A percentile compares a stretch with the other conserved stretches of the same genome.
These are phyloP conservation scores for Centropus unirufus DNA, from an alignment of 2,113 vertebrate genomes.

Conservation along the genomic window DNA sequence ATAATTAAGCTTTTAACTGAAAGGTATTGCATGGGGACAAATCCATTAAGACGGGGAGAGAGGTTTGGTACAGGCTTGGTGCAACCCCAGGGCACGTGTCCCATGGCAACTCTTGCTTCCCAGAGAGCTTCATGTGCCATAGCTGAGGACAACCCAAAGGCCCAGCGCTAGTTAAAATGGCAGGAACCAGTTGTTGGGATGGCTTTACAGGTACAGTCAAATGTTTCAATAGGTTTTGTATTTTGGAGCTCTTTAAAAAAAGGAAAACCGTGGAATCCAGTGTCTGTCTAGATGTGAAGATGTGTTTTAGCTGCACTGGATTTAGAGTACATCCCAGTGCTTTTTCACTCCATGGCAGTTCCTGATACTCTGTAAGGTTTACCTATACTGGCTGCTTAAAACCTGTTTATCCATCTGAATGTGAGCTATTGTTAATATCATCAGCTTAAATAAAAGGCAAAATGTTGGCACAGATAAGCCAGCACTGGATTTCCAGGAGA, in stretches of 20 bases:
- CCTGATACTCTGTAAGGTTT: not conserved
- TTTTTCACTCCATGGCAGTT: not conserved
- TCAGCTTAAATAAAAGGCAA: not conserved
- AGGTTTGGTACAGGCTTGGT: too few relatives aligned
- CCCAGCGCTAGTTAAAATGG: not conserved
- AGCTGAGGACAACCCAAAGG: not conserved
- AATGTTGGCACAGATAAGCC: not conserved
- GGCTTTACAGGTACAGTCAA: not conserved
- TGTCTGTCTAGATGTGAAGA: not conserved
- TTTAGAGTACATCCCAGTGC: not conserved
- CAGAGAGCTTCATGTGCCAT: not conserved
- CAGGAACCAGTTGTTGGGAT: not conserved
- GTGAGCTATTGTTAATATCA: not conserved
- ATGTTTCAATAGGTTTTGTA: not conserved
- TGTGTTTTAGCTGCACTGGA: not conserved
- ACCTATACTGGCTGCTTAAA: not conserved
- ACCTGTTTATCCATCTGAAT: not conserved
- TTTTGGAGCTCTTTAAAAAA: not conserved
- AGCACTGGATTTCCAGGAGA: not conserved
- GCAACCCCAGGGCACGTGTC: accelerated
- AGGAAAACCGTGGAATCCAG: not conserved
- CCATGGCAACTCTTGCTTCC: not conserved
- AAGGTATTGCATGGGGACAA: not conserved
- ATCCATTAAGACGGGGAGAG: not conserved
- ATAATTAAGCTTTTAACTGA: not conserved